phyloP scores from a whole-genome alignment of 2,888 invertebrate species.

The Zootermopsis nevadensis region DNA sequence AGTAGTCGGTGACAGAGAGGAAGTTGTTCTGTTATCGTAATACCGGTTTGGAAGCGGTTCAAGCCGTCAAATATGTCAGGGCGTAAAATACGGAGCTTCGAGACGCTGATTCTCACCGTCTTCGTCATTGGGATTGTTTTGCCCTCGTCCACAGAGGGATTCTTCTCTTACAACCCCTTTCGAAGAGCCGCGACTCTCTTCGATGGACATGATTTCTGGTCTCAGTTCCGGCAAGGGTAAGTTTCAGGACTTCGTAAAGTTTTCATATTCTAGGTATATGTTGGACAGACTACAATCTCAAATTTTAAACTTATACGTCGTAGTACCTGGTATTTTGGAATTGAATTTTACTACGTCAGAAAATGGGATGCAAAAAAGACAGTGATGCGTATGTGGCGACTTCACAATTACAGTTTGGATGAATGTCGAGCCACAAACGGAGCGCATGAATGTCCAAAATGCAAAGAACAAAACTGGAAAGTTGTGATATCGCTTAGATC shows the following conservation, averaged over 20 bases:
- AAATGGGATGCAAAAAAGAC: no score
- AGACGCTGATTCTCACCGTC: neutral
- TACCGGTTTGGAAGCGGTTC: neutral
- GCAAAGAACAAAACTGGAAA: no score
- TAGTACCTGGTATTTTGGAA: no score
- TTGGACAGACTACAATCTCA: no score
- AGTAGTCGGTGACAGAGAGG: neutral
- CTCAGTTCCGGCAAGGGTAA: conserved; percentile 33
- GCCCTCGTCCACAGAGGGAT: neutral
- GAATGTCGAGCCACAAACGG: no score
- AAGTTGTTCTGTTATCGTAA: neutral
- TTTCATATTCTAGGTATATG: no score
- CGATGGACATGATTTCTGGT: conserved; percentile 18
- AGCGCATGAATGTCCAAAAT: no score
- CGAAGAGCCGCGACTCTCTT: neutral
- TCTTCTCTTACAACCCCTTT: neutral
- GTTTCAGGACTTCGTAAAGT: neutral
- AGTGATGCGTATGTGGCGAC: no score
- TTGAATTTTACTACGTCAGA: no score
- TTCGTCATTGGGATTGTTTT: neutral
- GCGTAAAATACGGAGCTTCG: neutral
- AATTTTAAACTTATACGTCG: no score
- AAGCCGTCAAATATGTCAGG: neutral
- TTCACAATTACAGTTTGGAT: no score
- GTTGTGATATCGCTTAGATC: no score